Evolutionary conservation across 2,888 invertebrate species (phyloP).

Genomic region (Tuta absoluta): DNA sequence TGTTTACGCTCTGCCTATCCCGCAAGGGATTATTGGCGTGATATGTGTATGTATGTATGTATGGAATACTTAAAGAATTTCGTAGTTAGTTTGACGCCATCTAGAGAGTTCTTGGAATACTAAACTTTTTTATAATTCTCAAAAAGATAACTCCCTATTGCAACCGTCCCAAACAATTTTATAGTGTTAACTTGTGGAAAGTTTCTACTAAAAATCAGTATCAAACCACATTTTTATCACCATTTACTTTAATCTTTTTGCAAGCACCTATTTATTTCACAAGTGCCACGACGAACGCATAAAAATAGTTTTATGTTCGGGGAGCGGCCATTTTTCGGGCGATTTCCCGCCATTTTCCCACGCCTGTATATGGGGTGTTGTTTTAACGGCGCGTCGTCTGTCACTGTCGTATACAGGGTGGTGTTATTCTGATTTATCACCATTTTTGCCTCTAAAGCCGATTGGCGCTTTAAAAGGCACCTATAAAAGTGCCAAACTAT

Average conservation of each 20-base stretch:
- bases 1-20: too few species aligned
- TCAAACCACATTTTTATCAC: neutral
- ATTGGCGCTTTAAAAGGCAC: neutral
- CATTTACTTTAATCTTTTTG: neutral
- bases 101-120: too few species aligned
- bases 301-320: constrained; percentile 3
- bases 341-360: constrained; percentile 17
- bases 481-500: neutral
- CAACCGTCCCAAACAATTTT: too few species aligned
- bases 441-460: constrained; percentile 24
- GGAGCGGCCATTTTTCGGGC: neutral
- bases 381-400: constrained; percentile 19
- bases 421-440: constrained; percentile 20
- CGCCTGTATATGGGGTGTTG: constrained; percentile 12
- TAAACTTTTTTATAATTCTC: too few species aligned
- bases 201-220: too few species aligned
- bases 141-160: too few species aligned
- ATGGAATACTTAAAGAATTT: too few species aligned
- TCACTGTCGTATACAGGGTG: constrained; percentile 26
- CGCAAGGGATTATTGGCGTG: too few species aligned
- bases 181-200: too few species aligned
- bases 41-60: too few species aligned
- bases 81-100: too few species aligned
- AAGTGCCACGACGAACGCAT: neutral
- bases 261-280: neutral